These are phyloP conservation scores for Nectonema munidae DNA, from an alignment of 2,888 invertebrate genomes.

Conservation along the genomic window DNA sequence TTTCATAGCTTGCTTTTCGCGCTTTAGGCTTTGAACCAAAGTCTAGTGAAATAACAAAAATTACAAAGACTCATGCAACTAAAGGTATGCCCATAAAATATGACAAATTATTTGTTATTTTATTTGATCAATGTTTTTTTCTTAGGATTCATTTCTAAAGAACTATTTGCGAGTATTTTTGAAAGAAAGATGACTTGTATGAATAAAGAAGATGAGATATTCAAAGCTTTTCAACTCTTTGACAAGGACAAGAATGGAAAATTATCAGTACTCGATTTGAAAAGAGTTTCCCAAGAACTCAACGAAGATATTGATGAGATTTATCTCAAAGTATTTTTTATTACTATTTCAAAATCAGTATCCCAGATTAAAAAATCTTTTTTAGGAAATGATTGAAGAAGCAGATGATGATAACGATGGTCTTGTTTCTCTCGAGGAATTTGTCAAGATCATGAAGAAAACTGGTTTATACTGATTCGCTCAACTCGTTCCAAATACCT, in stretches of 20 bases:
- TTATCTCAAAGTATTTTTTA: constrained; percentile 1
- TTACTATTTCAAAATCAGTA: background rate
- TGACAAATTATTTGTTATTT: no score
- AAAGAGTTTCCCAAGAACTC: constrained; percentile 7
- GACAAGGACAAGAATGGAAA: constrained; percentile 7
- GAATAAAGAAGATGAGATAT: no score
- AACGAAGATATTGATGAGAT: constrained; percentile 7
- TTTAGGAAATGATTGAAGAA: constrained; percentile 10
- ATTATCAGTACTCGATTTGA: background rate
- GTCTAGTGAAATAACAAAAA: constrained; percentile 8
- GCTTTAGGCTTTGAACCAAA: constrained; percentile 10
- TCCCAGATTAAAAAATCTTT: no score
- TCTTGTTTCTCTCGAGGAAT: constrained; percentile 1
- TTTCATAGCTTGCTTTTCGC: background rate
- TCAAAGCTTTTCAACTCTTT: constrained; percentile 9
- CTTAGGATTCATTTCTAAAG: no score
- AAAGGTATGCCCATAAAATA: no score
- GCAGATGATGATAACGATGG: constrained; percentile 10
- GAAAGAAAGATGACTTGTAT: no score
- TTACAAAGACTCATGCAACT: no score
- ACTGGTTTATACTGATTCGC: constrained; percentile 7
- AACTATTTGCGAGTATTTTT: no score
- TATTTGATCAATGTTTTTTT: no score
- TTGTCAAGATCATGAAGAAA: constrained; percentile 10
- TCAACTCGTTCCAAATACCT: no score